These are phyloP conservation scores for Stenopsyche tienmushanensis DNA, from an alignment of 1,140 invertebrate genomes.

Conservation along the genomic window DNA sequence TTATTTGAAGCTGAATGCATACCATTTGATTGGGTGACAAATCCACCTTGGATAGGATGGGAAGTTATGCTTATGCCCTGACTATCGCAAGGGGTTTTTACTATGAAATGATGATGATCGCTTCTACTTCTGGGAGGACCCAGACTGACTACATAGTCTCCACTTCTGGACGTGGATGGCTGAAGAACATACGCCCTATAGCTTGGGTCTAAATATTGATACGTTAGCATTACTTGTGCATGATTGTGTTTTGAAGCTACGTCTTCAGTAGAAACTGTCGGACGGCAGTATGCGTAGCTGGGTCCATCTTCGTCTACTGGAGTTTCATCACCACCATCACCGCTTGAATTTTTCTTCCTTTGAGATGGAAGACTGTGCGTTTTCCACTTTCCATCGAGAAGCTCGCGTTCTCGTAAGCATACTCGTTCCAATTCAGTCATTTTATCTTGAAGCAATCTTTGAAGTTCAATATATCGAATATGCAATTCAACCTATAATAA, in stretches of 20 bases:
- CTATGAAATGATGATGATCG: slow-evolving; percentile 65
- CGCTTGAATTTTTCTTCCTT: slow-evolving; percentile 66
- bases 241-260: slow-evolving; percentile 61
- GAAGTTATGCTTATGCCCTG: slow-evolving; percentile 39
- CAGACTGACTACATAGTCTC: slow-evolving; percentile 68
- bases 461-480: slow-evolving; percentile 87
- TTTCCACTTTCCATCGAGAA: slow-evolving; percentile 83
- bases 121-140: slow-evolving; percentile 64
- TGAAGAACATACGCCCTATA: slow-evolving; percentile 66
- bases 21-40: slow-evolving; percentile 23
- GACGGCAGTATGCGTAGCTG: slow-evolving; percentile 58
- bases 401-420: slow-evolving; percentile 77
- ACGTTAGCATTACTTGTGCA: slow-evolving; percentile 62
- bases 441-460: slow-evolving; percentile 81
- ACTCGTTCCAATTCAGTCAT: slow-evolving; percentile 82
- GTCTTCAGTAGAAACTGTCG: slow-evolving; percentile 71
- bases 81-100: slow-evolving; percentile 60
- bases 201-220: slow-evolving; percentile 68
- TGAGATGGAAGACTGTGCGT: slow-evolving; percentile 81
- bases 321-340: slow-evolving; percentile 48
- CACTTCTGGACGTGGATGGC: slow-evolving; percentile 58
- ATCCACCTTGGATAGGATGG: slow-evolving; percentile 11
- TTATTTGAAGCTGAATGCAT: slow-evolving; percentile 44
- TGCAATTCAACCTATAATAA: slow-evolving; percentile 73
- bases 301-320: slow-evolving; percentile 47